phyloP scores from a whole-genome alignment of 2,888 invertebrate genomes.

The Cantharis flavilabris region DNA sequence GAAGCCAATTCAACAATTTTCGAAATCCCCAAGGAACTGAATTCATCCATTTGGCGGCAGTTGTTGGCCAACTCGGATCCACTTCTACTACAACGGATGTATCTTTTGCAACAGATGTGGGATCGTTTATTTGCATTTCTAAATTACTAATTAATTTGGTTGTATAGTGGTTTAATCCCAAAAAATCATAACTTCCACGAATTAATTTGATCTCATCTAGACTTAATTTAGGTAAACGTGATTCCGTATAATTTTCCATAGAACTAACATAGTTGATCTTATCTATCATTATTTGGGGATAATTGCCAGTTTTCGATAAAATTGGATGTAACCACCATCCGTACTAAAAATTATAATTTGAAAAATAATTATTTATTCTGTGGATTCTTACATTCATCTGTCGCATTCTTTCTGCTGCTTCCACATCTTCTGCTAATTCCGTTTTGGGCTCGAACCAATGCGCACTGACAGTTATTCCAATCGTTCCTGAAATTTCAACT shows the following conservation, averaged over 20 bases:
- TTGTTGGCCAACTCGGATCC: constrained; percentile 59
- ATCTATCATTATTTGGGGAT: constrained; percentile 57
- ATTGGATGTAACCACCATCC: constrained; percentile 59
- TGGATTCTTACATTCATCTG: too few relatives aligned
- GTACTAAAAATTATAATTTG: constrained; percentile 44
- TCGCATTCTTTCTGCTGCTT: too few relatives aligned
- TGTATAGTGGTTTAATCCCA: constrained; percentile 70
- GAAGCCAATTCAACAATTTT: constrained; percentile 60
- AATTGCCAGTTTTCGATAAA: constrained; percentile 55
- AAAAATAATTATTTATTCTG: background rate
- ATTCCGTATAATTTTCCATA: constrained; percentile 52
- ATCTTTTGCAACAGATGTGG: constrained; percentile 57
- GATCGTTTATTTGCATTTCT: constrained; percentile 45
- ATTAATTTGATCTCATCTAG: constrained; percentile 54
- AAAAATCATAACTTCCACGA: constrained; percentile 63
- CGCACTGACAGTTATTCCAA: constrained; percentile 62
- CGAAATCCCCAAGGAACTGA: constrained; percentile 65
- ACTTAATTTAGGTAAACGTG: constrained; percentile 43
- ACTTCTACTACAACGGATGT: constrained; percentile 51
- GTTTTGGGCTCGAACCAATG: constrained; percentile 61
- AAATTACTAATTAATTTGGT: constrained; percentile 53
- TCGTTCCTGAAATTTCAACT: constrained; percentile 59
- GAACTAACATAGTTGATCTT: constrained; percentile 54
- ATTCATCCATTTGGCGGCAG: constrained; percentile 60
- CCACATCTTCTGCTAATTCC: background rate